phyloP scores from a whole-genome alignment of 2,797 vertebrate genomes.

The Chaetodon trifasciatus region DNA sequence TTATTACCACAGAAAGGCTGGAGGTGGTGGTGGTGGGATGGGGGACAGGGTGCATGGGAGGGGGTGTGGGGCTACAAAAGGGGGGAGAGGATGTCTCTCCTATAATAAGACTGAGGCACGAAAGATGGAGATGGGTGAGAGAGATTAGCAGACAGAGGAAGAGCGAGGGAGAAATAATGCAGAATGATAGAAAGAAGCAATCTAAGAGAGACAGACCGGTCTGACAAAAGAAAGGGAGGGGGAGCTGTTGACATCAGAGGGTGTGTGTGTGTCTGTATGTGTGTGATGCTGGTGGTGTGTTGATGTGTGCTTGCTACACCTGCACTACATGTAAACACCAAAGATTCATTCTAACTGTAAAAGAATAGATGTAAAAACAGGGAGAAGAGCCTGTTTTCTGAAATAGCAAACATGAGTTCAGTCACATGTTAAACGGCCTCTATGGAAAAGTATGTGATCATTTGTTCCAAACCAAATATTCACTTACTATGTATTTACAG shows the following conservation, averaged over 20 bases:
- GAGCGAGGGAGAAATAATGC: conserved; percentile 60
- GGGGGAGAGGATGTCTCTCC: conserved; percentile 12
- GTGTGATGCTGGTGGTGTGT: background rate
- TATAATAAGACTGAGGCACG: conserved; percentile 27
- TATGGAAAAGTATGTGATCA: background rate
- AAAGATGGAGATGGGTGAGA: conserved; percentile 60
- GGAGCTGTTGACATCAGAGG: conserved; percentile 33
- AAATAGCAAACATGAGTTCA: background rate
- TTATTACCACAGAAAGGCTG: conserved; percentile 76
- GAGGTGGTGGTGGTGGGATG: background rate
- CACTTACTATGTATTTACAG: background rate
- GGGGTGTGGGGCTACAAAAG: background rate
- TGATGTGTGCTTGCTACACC: background rate
- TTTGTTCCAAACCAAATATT: background rate
- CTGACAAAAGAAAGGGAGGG: conserved; percentile 21
- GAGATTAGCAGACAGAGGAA: conserved; percentile 62
- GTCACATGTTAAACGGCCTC: background rate
- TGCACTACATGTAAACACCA: background rate
- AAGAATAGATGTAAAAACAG: background rate
- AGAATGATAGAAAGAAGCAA: conserved; percentile 68
- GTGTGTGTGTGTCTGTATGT: conserved; percentile 12
- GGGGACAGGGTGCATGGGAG: background rate
- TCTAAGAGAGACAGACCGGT: conserved; percentile 51
- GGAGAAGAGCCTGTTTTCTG: background rate
- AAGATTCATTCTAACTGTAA: background rate